Conservation (phyloP, 37 sponge, comb jelly and placozoan genomes). For the Cliona cf. orientalis region DNA sequence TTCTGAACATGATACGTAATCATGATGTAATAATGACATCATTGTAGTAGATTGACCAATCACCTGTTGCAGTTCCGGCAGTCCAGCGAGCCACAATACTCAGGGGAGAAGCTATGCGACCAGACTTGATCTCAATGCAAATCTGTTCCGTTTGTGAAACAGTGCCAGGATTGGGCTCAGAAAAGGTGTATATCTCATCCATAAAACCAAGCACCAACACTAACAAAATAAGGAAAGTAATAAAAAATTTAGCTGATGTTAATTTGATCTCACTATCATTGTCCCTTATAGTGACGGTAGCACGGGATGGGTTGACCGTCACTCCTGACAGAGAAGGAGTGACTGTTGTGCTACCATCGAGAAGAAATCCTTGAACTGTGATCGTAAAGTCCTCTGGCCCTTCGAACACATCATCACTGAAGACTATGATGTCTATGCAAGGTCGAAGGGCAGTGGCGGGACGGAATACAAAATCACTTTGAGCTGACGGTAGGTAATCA, state of each 20-base stretch:
- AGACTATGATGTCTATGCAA: not conserved
- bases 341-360: not conserved
- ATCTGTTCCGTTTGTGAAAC: not conserved
- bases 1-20: not conserved
- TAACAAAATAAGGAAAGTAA: too few species aligned
- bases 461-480: not conserved
- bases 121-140: not conserved
- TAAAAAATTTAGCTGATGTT: not conserved
- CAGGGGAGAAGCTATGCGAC: not conserved
- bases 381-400: not conserved
- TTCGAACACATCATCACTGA: not conserved
- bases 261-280: not conserved
- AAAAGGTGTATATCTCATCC: not conserved
- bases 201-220: not conserved
- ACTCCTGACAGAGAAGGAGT: not conserved
- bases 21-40: not conserved
- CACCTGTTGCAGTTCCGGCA: slow-evolving; percentile 1
- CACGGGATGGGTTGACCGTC: not conserved
- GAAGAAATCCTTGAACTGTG: not conserved
- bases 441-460: not conserved
- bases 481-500: not conserved
- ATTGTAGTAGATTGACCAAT: not conserved
- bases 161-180: not conserved
- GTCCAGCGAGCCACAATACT: not conserved
- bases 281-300: not conserved